Percentiles rank a stretch among this genome's conserved stretches.
Evolutionary conservation across 2,113 vertebrate genomes (phyloP).

Genomic region (Cathartes aura): DNA sequence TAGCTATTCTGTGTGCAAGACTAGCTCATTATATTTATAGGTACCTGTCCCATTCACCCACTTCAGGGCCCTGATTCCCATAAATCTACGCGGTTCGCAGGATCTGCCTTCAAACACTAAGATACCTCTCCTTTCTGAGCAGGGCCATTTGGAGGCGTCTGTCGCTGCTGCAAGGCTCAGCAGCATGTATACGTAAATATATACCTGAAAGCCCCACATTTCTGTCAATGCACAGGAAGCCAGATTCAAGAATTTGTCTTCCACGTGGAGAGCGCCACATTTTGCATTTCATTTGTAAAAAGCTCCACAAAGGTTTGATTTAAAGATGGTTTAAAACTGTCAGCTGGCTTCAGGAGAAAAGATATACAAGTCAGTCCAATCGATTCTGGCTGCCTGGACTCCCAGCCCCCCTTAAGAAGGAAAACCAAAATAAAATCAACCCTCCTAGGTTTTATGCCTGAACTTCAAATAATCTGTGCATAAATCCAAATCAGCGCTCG

Average conservation of each 20-base stretch:
- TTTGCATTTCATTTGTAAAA: conserved; percentile 31
- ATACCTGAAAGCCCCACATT: not conserved
- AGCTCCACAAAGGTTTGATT: not conserved
- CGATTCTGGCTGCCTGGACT: not conserved
- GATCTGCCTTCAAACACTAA: not conserved
- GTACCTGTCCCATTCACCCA: conserved; percentile 41
- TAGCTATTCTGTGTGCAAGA: not conserved
- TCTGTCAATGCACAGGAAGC: not conserved
- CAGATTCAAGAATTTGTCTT: not conserved
- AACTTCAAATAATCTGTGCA: not conserved
- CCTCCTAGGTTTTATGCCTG: not conserved
- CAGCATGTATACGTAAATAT: not conserved
- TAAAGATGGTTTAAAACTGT: conserved; percentile 34
- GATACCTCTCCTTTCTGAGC: not conserved
- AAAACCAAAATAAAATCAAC: not conserved
- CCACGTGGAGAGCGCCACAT: not conserved
- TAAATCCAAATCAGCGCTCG: not conserved
- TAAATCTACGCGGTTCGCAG: not conserved
- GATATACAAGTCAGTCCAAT: not conserved
- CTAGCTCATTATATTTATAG: conserved; percentile 10
- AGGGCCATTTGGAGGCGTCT: not conserved
- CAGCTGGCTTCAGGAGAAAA: conserved; percentile 21
- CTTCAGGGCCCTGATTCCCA: not conserved
- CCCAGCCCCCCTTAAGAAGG: not conserved
- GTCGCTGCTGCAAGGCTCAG: not conserved